A percentile compares a stretch with the other conserved stretches of the same genome.
These are phyloP conservation scores for Agrilus cyanescens DNA, from an alignment of 2,888 invertebrate species.

Conservation along the genomic window DNA sequence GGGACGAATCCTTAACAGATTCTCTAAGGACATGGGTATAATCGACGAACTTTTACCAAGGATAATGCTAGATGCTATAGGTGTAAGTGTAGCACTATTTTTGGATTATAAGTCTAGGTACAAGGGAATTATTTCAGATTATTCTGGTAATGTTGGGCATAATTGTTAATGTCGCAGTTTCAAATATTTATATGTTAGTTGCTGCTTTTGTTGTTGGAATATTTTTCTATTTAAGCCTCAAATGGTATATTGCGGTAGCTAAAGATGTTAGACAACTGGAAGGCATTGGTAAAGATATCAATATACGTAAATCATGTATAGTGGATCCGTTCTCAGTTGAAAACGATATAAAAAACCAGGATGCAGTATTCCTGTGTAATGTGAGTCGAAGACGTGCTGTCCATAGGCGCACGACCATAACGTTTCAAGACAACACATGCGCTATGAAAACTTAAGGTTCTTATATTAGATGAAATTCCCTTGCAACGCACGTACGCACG, in stretches of 20 bases:
- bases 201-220: slow-evolving; percentile 47
- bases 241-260: slow-evolving; percentile 55
- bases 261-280: slow-evolving; percentile 55
- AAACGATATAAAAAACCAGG: too few species aligned
- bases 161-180: slow-evolving; percentile 52
- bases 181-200: slow-evolving; percentile 52
- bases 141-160: slow-evolving; percentile 57
- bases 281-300: slow-evolving; percentile 34
- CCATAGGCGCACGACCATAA: too few species aligned
- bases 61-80: slow-evolving; percentile 41
- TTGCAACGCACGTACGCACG: too few species aligned
- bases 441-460: too few species aligned
- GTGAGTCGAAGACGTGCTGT: too few species aligned
- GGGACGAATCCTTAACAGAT: slow-evolving; percentile 34
- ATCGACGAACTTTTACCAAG: slow-evolving; percentile 46
- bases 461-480: too few species aligned
- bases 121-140: slow-evolving; percentile 27
- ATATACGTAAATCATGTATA: too few species aligned
- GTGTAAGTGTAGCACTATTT: slow-evolving; percentile 26
- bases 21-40: slow-evolving; percentile 51
- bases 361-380: too few species aligned
- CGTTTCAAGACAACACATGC: too few species aligned
- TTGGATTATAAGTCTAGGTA: slow-evolving; percentile 1
- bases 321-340: too few species aligned
- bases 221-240: slow-evolving; percentile 50